Evolutionary conservation across 2,113 vertebrate genomes (phyloP).

Genomic region (Platycercus adscitus): DNA sequence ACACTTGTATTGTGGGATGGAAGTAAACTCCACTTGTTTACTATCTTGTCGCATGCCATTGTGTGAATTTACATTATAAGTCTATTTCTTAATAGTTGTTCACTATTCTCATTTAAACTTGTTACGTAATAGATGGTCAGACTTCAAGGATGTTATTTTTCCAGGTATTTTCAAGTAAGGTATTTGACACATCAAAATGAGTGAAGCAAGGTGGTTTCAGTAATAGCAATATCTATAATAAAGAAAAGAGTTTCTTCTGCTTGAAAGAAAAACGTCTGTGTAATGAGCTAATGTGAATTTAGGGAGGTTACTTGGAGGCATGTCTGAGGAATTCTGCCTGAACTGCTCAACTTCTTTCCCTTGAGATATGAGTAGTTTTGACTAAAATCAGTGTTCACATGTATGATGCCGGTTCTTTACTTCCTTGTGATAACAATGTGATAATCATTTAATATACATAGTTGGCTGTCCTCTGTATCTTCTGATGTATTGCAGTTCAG

Average conservation of each 20-base stretch:
- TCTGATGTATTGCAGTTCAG: background rate
- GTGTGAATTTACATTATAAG: background rate
- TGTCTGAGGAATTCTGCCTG: background rate
- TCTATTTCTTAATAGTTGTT: background rate
- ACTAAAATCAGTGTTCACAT: background rate
- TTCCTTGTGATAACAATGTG: background rate
- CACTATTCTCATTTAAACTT: background rate
- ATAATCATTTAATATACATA: background rate
- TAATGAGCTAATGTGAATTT: background rate
- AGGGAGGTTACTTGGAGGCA: background rate
- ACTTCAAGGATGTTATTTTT: background rate
- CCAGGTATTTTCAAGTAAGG: background rate
- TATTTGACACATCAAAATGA: background rate
- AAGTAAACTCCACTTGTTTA: background rate
- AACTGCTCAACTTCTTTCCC: background rate
- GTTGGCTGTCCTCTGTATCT: background rate
- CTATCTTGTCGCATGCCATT: background rate
- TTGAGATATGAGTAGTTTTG: background rate
- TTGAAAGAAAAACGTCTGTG: background rate
- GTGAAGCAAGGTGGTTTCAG: background rate
- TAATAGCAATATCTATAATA: background rate
- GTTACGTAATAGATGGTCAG: background rate
- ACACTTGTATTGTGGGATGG: background rate
- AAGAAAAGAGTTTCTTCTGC: background rate
- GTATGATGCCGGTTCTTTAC: background rate